These are phyloP conservation scores for Zophobas morio DNA, from an alignment of 1,140 invertebrate genomes.

Conservation along the genomic window DNA sequence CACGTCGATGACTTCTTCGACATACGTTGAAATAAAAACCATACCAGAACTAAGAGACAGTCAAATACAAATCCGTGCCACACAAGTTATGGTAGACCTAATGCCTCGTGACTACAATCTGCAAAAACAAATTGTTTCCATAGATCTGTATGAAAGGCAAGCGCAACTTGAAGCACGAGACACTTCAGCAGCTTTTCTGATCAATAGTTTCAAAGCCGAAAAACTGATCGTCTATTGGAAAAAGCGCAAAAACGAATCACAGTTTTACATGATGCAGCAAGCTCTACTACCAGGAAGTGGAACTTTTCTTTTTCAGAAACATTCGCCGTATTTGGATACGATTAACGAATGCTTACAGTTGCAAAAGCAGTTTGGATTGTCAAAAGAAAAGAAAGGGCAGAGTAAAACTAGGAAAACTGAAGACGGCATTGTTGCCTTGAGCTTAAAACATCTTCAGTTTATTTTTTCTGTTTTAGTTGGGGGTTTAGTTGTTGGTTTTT, in stretches of 20 bases:
- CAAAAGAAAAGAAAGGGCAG: not conserved
- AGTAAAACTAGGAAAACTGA: not conserved
- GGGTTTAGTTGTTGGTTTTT: not conserved
- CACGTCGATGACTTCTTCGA: not conserved
- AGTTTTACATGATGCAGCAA: conserved; percentile 13
- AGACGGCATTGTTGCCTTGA: not conserved
- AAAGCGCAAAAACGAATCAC: not conserved
- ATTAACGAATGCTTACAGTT: conserved; percentile 2
- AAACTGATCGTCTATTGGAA: not conserved
- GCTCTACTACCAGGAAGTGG: conserved; percentile 11
- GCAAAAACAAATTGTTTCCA: not conserved
- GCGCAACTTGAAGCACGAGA: not conserved
- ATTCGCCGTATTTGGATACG: conserved; percentile 9
- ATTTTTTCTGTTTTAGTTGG: not conserved
- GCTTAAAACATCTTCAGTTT: not conserved
- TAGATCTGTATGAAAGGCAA: not conserved
- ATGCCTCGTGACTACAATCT: not conserved
- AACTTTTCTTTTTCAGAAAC: conserved; percentile 6
- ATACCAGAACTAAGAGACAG: not conserved
- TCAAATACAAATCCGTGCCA: not conserved
- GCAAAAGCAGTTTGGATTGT: not conserved
- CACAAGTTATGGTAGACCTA: not conserved
- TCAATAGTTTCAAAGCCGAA: not conserved
- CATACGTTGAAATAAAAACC: not conserved
- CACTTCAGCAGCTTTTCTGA: not conserved